Percentiles rank a stretch among this genome's conserved stretches.
These are phyloP conservation scores for Polymixis flavicincta DNA, from an alignment of 2,888 invertebrate genomes.

Conservation along the genomic window DNA sequence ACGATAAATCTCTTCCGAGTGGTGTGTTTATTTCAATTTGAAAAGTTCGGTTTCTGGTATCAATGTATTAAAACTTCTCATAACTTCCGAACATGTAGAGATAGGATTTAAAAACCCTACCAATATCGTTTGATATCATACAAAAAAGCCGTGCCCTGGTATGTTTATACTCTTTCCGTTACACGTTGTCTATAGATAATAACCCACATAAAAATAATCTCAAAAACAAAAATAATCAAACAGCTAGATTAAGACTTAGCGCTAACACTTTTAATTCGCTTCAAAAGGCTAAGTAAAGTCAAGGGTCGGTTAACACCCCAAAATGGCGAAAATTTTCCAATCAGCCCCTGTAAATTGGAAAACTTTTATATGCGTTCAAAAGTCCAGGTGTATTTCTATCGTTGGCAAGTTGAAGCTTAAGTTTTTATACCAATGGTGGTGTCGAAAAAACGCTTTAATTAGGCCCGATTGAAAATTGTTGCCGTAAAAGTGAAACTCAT, in stretches of 20 bases:
- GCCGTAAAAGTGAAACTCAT: constrained; percentile 69
- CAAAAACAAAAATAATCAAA: constrained; percentile 23
- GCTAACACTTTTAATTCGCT: constrained; percentile 80
- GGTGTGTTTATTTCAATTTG: no score
- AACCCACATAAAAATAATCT: not conserved
- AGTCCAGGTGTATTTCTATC: constrained; percentile 90
- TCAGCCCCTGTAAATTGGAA: constrained; percentile 90
- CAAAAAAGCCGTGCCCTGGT: no score
- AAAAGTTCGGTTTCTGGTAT: no score
- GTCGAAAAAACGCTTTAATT: constrained; percentile 84
- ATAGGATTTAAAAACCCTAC: no score
- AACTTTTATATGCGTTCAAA: constrained; percentile 90
- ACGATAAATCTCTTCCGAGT: no score
- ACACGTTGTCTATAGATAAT: no score
- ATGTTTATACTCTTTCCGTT: no score
- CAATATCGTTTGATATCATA: no score
- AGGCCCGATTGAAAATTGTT: constrained; percentile 76
- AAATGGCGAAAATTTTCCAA: constrained; percentile 90
- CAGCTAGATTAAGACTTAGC: constrained; percentile 60
- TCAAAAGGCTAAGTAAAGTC: constrained; percentile 83
- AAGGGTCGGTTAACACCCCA: constrained; percentile 88
- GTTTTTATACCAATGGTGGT: constrained; percentile 82
- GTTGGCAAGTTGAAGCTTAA: constrained; percentile 76
- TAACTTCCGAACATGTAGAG: no score
- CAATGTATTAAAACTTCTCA: no score